Evolutionary conservation across 2,113 vertebrate species (phyloP).

Genomic region (Dromas ardeola): DNA sequence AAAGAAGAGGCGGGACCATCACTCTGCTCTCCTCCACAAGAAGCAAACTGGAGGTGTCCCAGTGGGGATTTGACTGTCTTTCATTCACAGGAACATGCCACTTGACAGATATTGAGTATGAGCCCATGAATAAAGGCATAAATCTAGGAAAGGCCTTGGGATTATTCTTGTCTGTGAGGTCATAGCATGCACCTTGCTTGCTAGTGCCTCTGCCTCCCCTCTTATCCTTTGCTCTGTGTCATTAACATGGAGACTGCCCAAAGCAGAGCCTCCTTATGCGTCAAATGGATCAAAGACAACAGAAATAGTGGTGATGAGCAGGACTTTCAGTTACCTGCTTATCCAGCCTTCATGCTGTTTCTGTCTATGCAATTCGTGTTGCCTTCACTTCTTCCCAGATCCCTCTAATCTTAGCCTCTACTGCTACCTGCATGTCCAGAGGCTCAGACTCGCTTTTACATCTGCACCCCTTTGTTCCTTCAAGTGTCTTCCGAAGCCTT

Average conservation of each 20-base stretch:
- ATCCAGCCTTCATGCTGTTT: neutral
- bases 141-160: neutral
- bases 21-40: neutral
- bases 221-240: neutral
- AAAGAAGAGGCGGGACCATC: neutral
- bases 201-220: neutral
- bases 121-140: neutral
- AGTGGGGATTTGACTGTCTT: neutral
- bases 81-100: neutral
- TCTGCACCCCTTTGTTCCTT: neutral
- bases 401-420: neutral
- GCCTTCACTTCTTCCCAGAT: neutral
- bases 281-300: neutral
- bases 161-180: neutral
- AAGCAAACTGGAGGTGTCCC: neutral
- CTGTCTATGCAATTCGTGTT: fast-evolving
- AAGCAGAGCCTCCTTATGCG: neutral
- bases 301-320: neutral
- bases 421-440: neutral
- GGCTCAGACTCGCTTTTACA: neutral
- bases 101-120: neutral
- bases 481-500: neutral
- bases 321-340: neutral
- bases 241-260: neutral
- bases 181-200: neutral